Conservation (phyloP, 2,797 vertebrate genomes). For the Numenius phaeopus region DNA sequence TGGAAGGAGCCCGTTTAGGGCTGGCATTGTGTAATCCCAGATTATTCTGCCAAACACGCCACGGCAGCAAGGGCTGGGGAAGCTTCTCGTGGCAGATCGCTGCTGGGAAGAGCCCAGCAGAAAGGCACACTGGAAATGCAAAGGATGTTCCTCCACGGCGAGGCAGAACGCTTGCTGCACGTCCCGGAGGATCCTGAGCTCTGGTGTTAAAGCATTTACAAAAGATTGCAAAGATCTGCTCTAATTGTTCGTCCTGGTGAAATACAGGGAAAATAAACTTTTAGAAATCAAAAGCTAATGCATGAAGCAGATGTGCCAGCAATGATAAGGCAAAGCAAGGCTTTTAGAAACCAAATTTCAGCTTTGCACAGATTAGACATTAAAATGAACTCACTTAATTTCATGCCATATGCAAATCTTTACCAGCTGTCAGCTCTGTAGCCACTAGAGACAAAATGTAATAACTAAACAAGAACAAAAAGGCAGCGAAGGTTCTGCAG, state of each 20-base stretch:
- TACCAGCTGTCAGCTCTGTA: constrained; percentile 67
- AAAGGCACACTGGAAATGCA: background rate
- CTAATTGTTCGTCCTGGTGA: background rate
- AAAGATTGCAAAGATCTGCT: background rate
- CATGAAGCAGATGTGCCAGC: constrained; percentile 40
- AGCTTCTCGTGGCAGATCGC: background rate
- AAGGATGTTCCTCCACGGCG: background rate
- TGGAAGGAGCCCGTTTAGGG: fast-evolving
- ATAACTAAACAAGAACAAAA: constrained; percentile 18
- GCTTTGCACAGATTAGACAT: constrained; percentile 48
- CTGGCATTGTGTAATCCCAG: background rate
- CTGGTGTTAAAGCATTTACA: background rate
- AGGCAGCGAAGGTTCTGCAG: background rate
- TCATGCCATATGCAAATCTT: constrained; percentile 64
- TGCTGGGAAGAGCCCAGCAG: background rate
- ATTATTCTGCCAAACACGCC: fast-evolving
- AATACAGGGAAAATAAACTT: background rate
- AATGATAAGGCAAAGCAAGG: background rate
- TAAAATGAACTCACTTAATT: constrained; percentile 64
- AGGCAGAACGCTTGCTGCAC: background rate
- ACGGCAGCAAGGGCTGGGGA: background rate
- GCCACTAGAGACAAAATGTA: constrained; percentile 58
- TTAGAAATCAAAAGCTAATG: background rate
- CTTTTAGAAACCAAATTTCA: background rate
- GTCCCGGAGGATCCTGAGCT: background rate